Conservation (phyloP, 2,113 vertebrate species). For the Nannospalax galili region DNA sequence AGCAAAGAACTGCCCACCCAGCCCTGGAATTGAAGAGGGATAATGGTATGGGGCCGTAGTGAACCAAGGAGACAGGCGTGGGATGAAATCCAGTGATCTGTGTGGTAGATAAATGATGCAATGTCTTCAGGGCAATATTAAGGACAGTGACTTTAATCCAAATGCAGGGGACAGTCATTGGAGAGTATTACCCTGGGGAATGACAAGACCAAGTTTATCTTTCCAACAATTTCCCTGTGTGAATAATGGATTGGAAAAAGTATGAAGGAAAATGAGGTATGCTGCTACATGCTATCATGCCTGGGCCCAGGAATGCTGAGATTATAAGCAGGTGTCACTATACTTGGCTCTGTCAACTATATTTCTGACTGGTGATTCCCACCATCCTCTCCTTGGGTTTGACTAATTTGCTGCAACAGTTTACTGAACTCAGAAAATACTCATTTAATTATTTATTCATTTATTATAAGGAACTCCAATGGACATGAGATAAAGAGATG, state of each 20-base stretch:
- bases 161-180: neutral
- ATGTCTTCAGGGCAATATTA: neutral
- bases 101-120: neutral
- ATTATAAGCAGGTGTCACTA: too few relatives aligned
- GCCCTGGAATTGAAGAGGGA: neutral
- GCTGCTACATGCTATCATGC: neutral
- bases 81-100: neutral
- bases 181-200: neutral
- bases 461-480: neutral
- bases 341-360: too few relatives aligned
- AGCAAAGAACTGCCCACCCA: conserved; percentile 1
- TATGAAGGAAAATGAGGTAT: neutral
- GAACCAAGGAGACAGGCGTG: neutral
- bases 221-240: neutral
- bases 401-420: too few relatives aligned
- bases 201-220: neutral
- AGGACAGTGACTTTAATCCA: neutral
- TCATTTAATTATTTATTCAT: neutral
- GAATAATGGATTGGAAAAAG: neutral
- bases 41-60: neutral
- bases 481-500: neutral
- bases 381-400: too few relatives aligned
- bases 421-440: neutral
- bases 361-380: neutral
- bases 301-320: neutral